Base-by-base conservation (phyloP, 2,113 vertebrate species). In the Clarias magur region DNA sequence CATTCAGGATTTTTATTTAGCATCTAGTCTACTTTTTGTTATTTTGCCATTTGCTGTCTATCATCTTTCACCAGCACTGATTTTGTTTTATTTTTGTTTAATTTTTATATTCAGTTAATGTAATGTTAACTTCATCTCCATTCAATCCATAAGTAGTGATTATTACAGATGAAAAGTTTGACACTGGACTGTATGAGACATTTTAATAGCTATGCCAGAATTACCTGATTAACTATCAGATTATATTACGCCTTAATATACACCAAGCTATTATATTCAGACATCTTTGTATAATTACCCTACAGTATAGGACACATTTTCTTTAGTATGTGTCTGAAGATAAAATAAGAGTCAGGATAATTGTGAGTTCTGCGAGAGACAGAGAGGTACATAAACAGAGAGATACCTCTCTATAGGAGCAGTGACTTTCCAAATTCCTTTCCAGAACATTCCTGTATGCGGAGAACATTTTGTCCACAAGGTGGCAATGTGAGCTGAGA, bases 401-500 rank as follows among this genome's bases (percentile, higher is more conserved):
- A 38, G 9, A 62, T 4, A 5, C 15, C 25, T 11, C 3, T 63
- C 19, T 38, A 57, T 21, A 80, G 16, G 25, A 4, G n/a, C 27
- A 19, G 17, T 56, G 15, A 54, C 54, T 54, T 34, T 38, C 48
- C 48, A 48, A 9, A 48, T 59, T 15, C 53, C 27, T 68, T 91
- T 91, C 88, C 75, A 82, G 86, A 91, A 90, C 85, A 76, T 86
- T 92, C 89, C 53, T 60, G 2, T 9, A 57, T 1, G 7, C 60
- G 21, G 42, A 82, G 59, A 60, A 83, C 48, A 60, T 62, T 25
- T 88, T 21, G 87, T 91, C 93, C 94, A 93, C 88, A 87, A 93
- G 94, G 91, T 93, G 94, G 94, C 94, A 92, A 87, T 92, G 92
- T 91, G 86, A 60, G 57, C 65, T 70, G 88, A 34, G 62, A 62